phyloP scores from a whole-genome alignment of 2,113 vertebrate species.

The Leucoraja erinaceus region DNA sequence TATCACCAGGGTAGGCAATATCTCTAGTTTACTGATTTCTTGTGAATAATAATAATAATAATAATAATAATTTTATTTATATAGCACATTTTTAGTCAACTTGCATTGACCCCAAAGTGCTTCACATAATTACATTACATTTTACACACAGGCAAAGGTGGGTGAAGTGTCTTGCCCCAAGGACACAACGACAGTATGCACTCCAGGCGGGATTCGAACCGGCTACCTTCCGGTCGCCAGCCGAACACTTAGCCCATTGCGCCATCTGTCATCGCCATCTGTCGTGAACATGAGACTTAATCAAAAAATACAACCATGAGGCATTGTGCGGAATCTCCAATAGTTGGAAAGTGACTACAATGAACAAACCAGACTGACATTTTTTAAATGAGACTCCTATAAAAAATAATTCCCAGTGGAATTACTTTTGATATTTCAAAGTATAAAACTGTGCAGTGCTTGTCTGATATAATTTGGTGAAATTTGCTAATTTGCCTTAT shows the following conservation, averaged over 20 bases:
- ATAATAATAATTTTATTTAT: too few relatives aligned
- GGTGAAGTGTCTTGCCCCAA: too few relatives aligned
- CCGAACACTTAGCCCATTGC: too few relatives aligned
- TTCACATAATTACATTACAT: too few relatives aligned
- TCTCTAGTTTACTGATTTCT: background rate
- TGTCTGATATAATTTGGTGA: background rate
- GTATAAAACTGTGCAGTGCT: background rate
- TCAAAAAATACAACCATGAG: background rate
- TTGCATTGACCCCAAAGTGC: too few relatives aligned
- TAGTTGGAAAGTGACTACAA: background rate
- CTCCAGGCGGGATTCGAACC: too few relatives aligned
- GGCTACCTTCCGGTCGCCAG: too few relatives aligned
- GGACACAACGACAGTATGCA: too few relatives aligned
- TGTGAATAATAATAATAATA: too few relatives aligned
- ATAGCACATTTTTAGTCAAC: too few relatives aligned
- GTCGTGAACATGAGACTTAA: background rate
- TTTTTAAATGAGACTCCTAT: background rate
- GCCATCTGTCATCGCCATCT: too few relatives aligned
- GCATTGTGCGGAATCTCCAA: background rate
- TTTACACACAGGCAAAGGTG: too few relatives aligned
- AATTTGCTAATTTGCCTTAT: background rate
- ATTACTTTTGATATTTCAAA: background rate
- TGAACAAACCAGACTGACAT: background rate
- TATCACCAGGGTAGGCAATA: background rate
- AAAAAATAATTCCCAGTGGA: background rate